Conservation (phyloP, 2,113 vertebrate genomes). For the Phalacrocorax aristotelis region DNA sequence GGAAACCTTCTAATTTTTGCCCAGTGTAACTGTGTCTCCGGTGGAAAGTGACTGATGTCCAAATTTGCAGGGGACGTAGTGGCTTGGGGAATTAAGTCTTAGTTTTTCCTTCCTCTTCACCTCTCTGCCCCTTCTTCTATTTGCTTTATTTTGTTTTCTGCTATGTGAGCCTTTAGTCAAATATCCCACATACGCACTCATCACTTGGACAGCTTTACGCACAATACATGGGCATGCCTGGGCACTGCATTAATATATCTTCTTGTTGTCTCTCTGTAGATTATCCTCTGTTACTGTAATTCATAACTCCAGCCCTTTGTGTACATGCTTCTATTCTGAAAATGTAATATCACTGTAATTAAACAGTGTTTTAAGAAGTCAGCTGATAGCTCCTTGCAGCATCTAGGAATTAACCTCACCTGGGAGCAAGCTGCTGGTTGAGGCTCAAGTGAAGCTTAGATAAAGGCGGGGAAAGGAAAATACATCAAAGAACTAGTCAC, state of each 20-base stretch:
- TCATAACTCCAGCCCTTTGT: slow-evolving; percentile 45
- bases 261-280: slow-evolving; percentile 13
- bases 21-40: background rate
- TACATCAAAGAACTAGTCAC: slow-evolving; percentile 56
- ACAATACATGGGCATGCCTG: slow-evolving; percentile 47
- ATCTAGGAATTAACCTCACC: slow-evolving; percentile 61
- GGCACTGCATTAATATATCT: slow-evolving; percentile 33
- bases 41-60: background rate
- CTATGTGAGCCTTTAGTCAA: background rate
- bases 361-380: slow-evolving; percentile 45
- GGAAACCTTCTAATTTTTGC: background rate
- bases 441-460: slow-evolving; percentile 43
- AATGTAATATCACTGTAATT: slow-evolving; percentile 53
- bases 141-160: slow-evolving; percentile 15
- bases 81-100: background rate
- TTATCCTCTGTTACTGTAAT: slow-evolving; percentile 47
- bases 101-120: background rate
- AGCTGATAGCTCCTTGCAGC: slow-evolving; percentile 19
- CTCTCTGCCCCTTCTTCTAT: background rate
- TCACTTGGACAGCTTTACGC: slow-evolving; percentile 20
- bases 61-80: background rate
- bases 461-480: slow-evolving; percentile 39
- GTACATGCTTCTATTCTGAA: slow-evolving; percentile 38
- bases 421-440: slow-evolving; percentile 54
- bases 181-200: slow-evolving; percentile 24